Conservation (phyloP, 1,140 invertebrate species). For the Rhagoletis pomonella region DNA sequence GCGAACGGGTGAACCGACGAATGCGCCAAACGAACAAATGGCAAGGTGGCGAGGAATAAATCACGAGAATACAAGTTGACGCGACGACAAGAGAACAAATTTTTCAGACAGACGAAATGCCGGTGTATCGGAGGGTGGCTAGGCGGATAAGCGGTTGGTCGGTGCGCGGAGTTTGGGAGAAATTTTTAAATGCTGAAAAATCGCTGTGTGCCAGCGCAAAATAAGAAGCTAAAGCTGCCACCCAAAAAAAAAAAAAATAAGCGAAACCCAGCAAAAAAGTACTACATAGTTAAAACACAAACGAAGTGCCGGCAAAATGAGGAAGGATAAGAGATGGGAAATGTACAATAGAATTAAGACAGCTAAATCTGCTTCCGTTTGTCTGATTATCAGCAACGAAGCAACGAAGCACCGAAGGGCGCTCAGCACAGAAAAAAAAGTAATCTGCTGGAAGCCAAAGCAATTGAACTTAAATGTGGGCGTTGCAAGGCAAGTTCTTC, state of each 20-base stretch:
- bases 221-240: background rate
- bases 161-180: background rate
- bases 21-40: background rate
- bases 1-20: background rate
- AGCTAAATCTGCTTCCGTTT: constrained; percentile 55
- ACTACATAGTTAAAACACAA: background rate
- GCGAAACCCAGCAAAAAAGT: background rate
- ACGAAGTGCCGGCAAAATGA: constrained; percentile 11
- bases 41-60: background rate
- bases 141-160: constrained; percentile 12
- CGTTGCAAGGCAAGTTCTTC: constrained; percentile 28
- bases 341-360: constrained; percentile 54
- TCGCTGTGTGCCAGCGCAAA: constrained; percentile 4
- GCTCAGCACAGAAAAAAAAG: background rate
- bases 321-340: constrained; percentile 45
- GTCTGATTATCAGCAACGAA: constrained; percentile 44
- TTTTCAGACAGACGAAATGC: background rate
- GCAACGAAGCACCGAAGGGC: constrained; percentile 7
- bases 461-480: constrained; percentile 51
- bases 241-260: background rate
- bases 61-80: background rate
- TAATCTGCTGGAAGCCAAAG: constrained; percentile 43
- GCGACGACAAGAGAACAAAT: background rate
- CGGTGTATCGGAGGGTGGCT: background rate
- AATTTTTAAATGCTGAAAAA: constrained; percentile 35